Evolutionary conservation across 2,888 invertebrate species (phyloP).

Genomic region (Aethes cnicana): DNA sequence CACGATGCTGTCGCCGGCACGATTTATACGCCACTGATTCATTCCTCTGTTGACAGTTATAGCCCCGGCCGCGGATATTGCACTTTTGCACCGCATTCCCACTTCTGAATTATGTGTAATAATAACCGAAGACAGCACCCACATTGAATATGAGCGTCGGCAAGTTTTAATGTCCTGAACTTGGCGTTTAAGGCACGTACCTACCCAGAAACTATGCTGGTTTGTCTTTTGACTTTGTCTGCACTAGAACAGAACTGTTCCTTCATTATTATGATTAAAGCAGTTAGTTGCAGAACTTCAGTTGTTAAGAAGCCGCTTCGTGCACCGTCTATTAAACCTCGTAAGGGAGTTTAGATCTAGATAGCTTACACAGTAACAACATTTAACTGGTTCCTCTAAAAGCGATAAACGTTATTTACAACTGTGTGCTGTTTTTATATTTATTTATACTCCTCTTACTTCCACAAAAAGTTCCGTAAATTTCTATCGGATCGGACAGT

Average conservation of each 20-base stretch:
- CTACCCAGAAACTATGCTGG: constrained; percentile 30
- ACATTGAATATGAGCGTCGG: constrained; percentile 31
- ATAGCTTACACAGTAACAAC: constrained; percentile 50
- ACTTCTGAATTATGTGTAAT: constrained; percentile 67
- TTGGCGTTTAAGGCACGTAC: constrained; percentile 34
- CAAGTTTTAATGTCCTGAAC: constrained; percentile 37
- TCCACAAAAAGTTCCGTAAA: constrained; percentile 75
- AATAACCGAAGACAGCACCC: constrained; percentile 59
- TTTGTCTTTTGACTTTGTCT: not conserved
- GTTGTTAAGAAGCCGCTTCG: not conserved
- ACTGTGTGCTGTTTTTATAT: constrained; percentile 63
- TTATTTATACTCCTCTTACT: constrained; percentile 67
- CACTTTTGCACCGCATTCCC: constrained; percentile 72
- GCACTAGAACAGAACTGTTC: no score
- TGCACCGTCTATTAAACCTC: constrained; percentile 20
- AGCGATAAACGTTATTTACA: constrained; percentile 74
- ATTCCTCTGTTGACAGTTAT: constrained; percentile 74
- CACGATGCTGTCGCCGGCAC: constrained; percentile 61
- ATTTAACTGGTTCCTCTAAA: constrained; percentile 53
- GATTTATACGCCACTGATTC: constrained; percentile 77
- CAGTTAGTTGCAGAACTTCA: not conserved
- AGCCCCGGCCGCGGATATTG: constrained; percentile 70
- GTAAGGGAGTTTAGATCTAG: constrained; percentile 38
- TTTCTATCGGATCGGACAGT: constrained; percentile 66
- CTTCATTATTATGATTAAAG: no score